phyloP scores from a whole-genome alignment of 2,113 vertebrate genomes.

The Antechinus flavipes region DNA sequence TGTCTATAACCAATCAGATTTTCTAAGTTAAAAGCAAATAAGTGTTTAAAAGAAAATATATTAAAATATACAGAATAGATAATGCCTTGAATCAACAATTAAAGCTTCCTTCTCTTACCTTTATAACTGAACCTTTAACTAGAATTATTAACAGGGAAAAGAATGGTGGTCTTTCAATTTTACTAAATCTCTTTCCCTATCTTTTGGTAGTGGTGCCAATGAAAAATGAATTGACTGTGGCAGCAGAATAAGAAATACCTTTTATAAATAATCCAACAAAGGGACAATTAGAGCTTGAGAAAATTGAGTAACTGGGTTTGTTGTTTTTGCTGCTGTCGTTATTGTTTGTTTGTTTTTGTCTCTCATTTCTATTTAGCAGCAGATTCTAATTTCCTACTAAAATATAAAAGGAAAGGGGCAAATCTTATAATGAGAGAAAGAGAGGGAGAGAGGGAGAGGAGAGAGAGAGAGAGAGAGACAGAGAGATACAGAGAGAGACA shows the following conservation, averaged over 20 bases:
- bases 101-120: not conserved
- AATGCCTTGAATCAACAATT: not conserved
- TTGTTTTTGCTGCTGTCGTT: not conserved
- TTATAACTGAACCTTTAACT: not conserved
- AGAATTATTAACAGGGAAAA: not conserved
- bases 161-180: not conserved
- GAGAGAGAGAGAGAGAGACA: too few species aligned
- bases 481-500: not conserved
- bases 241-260: not conserved
- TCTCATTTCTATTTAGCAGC: not conserved
- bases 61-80: not conserved
- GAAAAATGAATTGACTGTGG: not conserved
- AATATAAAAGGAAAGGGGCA: not conserved
- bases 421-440: not conserved
- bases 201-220: not conserved
- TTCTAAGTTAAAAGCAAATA: not conserved
- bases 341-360: not conserved
- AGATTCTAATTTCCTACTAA: not conserved
- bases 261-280: not conserved
- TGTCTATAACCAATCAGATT: not conserved
- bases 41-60: not conserved
- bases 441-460: not conserved
- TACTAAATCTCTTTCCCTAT: not conserved
- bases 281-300: not conserved
- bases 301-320: not conserved